Base-by-base conservation (phyloP, 1,140 invertebrate species). In the Drosophila rufa region DNA sequence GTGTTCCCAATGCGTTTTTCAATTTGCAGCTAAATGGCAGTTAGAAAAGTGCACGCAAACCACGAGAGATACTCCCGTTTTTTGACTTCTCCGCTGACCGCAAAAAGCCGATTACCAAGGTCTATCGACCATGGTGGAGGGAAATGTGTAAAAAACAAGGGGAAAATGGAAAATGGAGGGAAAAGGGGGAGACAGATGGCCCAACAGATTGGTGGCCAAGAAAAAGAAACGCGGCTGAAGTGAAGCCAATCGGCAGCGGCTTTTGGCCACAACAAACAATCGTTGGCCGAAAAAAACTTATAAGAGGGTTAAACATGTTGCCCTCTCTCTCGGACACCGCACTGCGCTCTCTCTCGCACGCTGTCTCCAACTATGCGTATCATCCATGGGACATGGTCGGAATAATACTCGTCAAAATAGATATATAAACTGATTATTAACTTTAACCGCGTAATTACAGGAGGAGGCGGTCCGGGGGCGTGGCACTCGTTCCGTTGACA, bases 1-100 rank as follows among this genome's bases (percentile, higher is more conserved):
- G 7, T 56, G 53, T 57, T 57, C 33, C 33, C 33, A 30, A 69
- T 75, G 66, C 53, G 62, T 55, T 75, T 70, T 78, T 79, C 83
- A 80, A 87, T 87, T 87, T 77, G 50, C 84, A 77, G 65, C 42
- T 80, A 87, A 84, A 80, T 80, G 68, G 59, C 65, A 84, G 80
- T 85, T 79, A 64, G 70, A 64, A 71, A 67, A 36, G 43, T 66
- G 65, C 79, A 78, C 77, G 78, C 82, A 60, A 85, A 36, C 76
- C 60, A 66, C 59, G 67, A 75, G 80, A 75, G 67, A 78, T 47
- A 48, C 55, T 45, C 36, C 46, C 50, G 53, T 42, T 71, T 61
- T 71, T 38, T 64, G 60, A 67, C 65, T 69, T 67, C 42, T 75
- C 59, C 30, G 53, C 0, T 57, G 57, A 75, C 80, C 69, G 57